Evolutionary conservation across 2,113 vertebrate species (phyloP).

Genomic region (Amphiprion percula): DNA sequence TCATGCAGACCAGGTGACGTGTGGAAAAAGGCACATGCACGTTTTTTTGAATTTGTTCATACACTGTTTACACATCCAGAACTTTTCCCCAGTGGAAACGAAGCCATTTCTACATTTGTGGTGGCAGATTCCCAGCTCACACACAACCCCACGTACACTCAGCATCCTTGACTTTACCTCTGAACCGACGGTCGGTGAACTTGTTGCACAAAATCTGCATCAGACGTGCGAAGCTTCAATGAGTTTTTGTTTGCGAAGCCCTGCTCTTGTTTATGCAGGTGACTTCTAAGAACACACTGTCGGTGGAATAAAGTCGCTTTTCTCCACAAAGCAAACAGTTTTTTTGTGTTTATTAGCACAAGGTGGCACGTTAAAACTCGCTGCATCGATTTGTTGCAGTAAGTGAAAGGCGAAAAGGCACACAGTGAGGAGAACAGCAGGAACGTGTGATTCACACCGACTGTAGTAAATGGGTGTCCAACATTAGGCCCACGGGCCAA

Average conservation of each 20-base stretch:
- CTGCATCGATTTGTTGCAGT: constrained; percentile 28
- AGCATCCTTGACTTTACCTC: constrained; percentile 51
- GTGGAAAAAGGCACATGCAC: not conserved
- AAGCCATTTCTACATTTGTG: constrained; percentile 34
- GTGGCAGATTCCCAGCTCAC: constrained; percentile 24
- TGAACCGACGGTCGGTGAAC: constrained; percentile 67
- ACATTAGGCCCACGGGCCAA: too few species aligned
- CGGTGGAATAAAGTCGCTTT: constrained; percentile 40
- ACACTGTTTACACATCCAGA: constrained; percentile 14
- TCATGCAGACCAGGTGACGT: not conserved
- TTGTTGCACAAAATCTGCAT: constrained; percentile 40
- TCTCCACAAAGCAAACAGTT: constrained; percentile 34
- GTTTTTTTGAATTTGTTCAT: not conserved
- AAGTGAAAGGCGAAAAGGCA: not conserved
- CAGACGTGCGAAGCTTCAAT: constrained; percentile 18
- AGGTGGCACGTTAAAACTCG: constrained; percentile 4
- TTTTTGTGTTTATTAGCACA: constrained; percentile 22
- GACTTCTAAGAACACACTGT: constrained; percentile 56
- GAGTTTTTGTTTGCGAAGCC: constrained; percentile 1
- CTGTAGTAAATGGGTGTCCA: not conserved
- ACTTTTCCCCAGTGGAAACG: constrained; percentile 47
- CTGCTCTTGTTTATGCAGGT: constrained; percentile 46
- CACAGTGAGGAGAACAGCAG: constrained; percentile 48
- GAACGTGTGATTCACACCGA: constrained; percentile 48
- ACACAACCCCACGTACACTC: constrained; percentile 22